These are phyloP conservation scores for Phanerotoma sp. DNA, from an alignment of 2,888 invertebrate species.

Conservation along the genomic window DNA sequence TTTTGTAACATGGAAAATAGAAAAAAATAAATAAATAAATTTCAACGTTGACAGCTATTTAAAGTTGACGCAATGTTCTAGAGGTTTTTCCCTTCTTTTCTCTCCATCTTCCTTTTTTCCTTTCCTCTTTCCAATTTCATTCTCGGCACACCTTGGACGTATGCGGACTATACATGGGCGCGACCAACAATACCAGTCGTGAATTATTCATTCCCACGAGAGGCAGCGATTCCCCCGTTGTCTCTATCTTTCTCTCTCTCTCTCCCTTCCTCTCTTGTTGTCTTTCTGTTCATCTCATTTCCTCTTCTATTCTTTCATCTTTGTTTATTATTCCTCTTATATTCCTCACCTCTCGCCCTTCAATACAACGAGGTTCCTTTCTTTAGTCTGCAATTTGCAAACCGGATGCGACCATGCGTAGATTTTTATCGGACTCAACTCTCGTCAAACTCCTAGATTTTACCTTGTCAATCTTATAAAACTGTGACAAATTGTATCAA, in stretches of 20 bases:
- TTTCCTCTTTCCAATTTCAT: constrained; percentile 43
- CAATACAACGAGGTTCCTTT: not conserved
- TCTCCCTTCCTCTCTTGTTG: constrained; percentile 27
- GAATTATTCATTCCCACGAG: constrained; percentile 51
- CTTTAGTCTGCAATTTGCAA: constrained; percentile 8
- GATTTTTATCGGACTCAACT: constrained; percentile 4
- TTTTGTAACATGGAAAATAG: too few relatives aligned
- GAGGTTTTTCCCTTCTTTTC: not conserved
- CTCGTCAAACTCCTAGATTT: not conserved
- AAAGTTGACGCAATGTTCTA: not conserved
- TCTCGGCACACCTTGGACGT: constrained; percentile 46
- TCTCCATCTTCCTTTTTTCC: constrained; percentile 11
- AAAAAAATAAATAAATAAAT: not conserved
- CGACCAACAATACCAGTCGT: constrained; percentile 51
- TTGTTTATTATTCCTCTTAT: not conserved
- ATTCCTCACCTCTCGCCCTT: not conserved
- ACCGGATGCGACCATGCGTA: constrained; percentile 13
- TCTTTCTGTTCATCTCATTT: constrained; percentile 25
- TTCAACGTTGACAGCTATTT: not conserved
- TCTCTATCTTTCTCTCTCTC: constrained; percentile 30
- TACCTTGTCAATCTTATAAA: not conserved
- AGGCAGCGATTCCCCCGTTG: constrained; percentile 35
- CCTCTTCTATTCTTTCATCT: constrained; percentile 20
- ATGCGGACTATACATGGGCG: constrained; percentile 48
- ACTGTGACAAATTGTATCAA: not conserved